These are phyloP conservation scores for Callospermophilus lateralis DNA, from an alignment of 2,113 vertebrate genomes.

Conservation along the genomic window DNA sequence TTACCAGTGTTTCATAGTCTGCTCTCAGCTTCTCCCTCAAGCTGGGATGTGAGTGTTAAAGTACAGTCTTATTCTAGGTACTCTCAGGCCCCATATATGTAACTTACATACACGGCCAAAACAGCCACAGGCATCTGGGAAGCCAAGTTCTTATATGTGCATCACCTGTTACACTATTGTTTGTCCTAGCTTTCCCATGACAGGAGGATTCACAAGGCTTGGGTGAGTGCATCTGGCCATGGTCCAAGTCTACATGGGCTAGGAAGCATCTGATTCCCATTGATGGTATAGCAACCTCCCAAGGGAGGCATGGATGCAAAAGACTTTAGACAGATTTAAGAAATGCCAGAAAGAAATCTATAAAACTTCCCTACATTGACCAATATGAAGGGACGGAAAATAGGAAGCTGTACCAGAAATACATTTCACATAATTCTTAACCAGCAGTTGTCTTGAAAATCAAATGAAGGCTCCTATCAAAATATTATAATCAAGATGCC, in stretches of 20 bases:
- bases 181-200: background rate
- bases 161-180: background rate
- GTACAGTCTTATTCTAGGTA: background rate
- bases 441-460: background rate
- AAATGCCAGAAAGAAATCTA: background rate
- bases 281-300: background rate
- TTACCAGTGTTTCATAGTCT: background rate
- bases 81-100: background rate
- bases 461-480: background rate
- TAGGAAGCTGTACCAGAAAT: background rate
- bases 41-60: background rate
- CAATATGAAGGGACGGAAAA: background rate
- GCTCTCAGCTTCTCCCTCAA: background rate
- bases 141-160: background rate
- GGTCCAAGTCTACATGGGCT: background rate
- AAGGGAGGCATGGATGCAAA: background rate
- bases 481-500: background rate
- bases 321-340: background rate
- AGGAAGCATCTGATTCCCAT: background rate
- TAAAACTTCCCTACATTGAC: background rate
- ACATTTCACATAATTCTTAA: background rate
- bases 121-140: constrained; percentile 31
- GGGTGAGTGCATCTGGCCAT: background rate
- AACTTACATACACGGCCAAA: background rate
- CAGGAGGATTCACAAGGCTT: background rate